Percentiles rank a stretch among this genome's conserved stretches.
Evolutionary conservation across 2,888 invertebrate genomes (phyloP).

Genomic region (Aspidapion aeneum): DNA sequence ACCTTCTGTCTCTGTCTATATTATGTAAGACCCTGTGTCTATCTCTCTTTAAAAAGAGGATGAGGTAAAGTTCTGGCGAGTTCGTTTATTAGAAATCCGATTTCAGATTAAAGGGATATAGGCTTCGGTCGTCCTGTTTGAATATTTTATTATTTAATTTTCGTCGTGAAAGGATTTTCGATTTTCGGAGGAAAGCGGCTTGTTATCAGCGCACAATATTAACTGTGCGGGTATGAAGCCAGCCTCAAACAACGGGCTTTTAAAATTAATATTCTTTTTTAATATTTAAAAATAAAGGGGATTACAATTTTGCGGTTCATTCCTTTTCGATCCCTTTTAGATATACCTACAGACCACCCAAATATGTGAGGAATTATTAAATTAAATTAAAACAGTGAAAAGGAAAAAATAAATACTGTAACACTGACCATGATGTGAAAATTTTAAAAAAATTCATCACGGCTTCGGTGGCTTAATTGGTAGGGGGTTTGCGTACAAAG

Average conservation of each 20-base stretch:
- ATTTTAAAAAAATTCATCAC: too few relatives aligned
- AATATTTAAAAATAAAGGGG: too few relatives aligned
- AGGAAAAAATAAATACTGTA: too few relatives aligned
- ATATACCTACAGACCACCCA: neutral
- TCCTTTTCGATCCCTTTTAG: neutral
- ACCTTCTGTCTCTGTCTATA: slow-evolving; percentile 22
- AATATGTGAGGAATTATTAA: too few relatives aligned
- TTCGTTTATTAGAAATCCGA: slow-evolving; percentile 43
- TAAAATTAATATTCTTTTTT: neutral
- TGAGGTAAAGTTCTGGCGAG: slow-evolving; percentile 28
- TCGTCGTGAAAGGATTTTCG: slow-evolving; percentile 23
- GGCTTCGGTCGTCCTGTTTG: slow-evolving; percentile 40
- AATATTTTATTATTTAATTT: slow-evolving; percentile 42
- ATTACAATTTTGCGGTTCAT: too few relatives aligned
- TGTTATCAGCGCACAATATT: neutral
- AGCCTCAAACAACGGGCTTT: neutral
- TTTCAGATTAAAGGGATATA: slow-evolving; percentile 42
- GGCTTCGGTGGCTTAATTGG: too few relatives aligned
- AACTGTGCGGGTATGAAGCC: neutral
- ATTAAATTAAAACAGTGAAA: too few relatives aligned
- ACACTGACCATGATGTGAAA: too few relatives aligned
- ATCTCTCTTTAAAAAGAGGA: slow-evolving; percentile 19
- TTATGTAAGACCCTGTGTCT: slow-evolving; percentile 17
- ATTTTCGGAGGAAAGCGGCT: neutral
- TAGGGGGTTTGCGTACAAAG: too few relatives aligned